Evolutionary conservation across 2,113 vertebrate genomes (phyloP), one percentile per base, ranked within the genome.

Genomic region (Mesoclemmys tuberculata): DNA sequence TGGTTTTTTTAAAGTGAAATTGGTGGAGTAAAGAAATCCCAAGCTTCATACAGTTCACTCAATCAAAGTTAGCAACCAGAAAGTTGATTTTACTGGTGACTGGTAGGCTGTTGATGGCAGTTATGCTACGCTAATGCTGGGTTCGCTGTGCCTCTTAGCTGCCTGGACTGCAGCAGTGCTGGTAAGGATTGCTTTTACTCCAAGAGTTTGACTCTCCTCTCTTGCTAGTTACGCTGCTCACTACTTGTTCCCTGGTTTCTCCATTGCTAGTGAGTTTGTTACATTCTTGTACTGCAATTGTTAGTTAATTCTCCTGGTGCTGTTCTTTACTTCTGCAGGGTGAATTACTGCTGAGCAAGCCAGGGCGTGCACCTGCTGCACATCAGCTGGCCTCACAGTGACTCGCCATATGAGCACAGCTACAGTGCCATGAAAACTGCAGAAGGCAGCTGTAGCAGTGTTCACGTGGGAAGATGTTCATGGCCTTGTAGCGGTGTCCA

Each of bases 11-110:
- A 51, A 79, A 92, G 84, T 77, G 85, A 90, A 96, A 97, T 91
- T 61, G 77, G 79, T 85, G 86, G 93, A 91, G 85, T 83, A 85
- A 85, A 91, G 93, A 80, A 89, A 89, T 87, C 90, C 87, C 44
- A 41, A 89, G 92, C 86, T 89, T 89, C 87, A 71, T 3, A 38
- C 80, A 56, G 80, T 75, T 95, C 92, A 89, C 4, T 82, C 68
- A 56, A 68, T 86, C 88, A 82, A 92, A 96, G 93, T 96, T 91
- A 95, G 93, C 74, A 93, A 58, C 68, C 56, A 91, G 75, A 88
- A 90, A 52, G 87, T 61, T 86, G 64, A 77, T 84, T 95, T 93
- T 94, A 1, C 2, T 95, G 96, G 89, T 90, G 82, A 29, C 79
- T 61, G 83, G 64, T 26, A 44, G 31, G 77, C 90, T 93, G 93